These are phyloP conservation scores for Dendroctonus valens DNA, from an alignment of 1,140 invertebrate genomes.

Conservation along the genomic window DNA sequence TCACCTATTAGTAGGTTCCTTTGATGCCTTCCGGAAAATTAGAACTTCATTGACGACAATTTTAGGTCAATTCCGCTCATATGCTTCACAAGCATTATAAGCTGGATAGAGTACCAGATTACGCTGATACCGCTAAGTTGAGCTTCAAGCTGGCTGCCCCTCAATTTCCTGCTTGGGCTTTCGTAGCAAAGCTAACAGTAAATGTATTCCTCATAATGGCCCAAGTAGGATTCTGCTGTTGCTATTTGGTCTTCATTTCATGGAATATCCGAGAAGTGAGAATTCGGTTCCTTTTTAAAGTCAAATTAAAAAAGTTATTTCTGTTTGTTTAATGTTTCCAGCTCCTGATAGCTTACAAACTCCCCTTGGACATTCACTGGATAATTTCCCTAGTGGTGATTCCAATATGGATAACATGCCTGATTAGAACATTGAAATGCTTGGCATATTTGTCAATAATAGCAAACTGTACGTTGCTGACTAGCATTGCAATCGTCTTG, in stretches of 20 bases:
- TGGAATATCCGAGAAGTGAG: slow-evolving; percentile 72
- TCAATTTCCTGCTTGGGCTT: slow-evolving; percentile 58
- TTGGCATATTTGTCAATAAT: slow-evolving; percentile 66
- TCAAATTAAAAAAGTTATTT: background rate
- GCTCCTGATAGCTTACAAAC: slow-evolving; percentile 62
- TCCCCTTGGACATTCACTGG: slow-evolving; percentile 58
- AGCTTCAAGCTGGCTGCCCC: slow-evolving; percentile 72
- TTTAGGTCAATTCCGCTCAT: slow-evolving; percentile 64
- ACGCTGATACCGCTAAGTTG: slow-evolving; percentile 73
- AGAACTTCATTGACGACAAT: background rate
- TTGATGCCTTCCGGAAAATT: background rate
- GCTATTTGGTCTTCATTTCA: slow-evolving; percentile 90
- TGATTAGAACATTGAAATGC: slow-evolving; percentile 74
- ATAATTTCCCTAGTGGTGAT: slow-evolving; percentile 69
- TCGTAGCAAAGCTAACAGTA: slow-evolving; percentile 62
- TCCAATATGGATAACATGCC: slow-evolving; percentile 68
- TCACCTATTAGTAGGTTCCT: slow-evolving; percentile 62
- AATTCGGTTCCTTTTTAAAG: background rate
- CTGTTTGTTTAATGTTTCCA: slow-evolving; percentile 43
- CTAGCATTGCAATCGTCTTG: slow-evolving; percentile 65
- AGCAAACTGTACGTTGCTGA: slow-evolving; percentile 65
- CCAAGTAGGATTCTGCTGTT: slow-evolving; percentile 91
- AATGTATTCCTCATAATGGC: slow-evolving; percentile 83
- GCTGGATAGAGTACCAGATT: slow-evolving; percentile 58
- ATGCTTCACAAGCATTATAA: slow-evolving; percentile 59